Base-by-base conservation (phyloP, 2,113 vertebrate genomes). In the Lasiurus borealis region DNA sequence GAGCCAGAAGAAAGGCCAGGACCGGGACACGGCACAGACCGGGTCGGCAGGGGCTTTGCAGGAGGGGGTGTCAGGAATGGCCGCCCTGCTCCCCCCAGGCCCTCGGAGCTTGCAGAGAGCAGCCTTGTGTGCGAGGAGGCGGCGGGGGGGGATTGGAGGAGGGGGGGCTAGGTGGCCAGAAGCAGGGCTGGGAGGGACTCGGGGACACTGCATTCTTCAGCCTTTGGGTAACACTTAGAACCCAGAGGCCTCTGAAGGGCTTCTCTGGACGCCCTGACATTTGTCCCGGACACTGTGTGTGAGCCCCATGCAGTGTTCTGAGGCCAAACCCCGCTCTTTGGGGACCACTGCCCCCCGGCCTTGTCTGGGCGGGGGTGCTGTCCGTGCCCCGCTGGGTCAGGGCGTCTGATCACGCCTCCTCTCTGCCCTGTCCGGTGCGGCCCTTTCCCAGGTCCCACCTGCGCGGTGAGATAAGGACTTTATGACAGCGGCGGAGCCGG, bases 401-500 rank as follows among this genome's bases (percentile, higher is more conserved):
- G 62, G 27, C 1, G 31, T 62, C 64, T 93, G 89, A 89, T 91
- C 90, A 54, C 21, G 13, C 5, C 52, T 31, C 85, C 71, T 89
- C 54, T 64, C n/a, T 2, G 1, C 57, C 80, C 80, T 46, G 40
- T 27, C 80, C 44, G 15, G 6, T 23, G 77, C n/a, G n/a, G 93
- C 90, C 88, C 62, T 73, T 66, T 19, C 82, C 72, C 85, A 73
- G 85, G 91, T 78, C 75, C 91, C 80, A 94, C 94, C 93, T 97
- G 86, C 64, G 8, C 91, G 95, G 96, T 91, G 86, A 93, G 90
- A 91, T 95, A 93, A 93, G 76, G 50, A 71, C 76, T 96, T 96
- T 94, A 95, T 48, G 94, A 40, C 40, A 40, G 81, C 78, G 75
- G 62, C 62, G 57, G 36, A 10, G 40, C 93, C 83, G 50, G 52